These are phyloP conservation scores for Shargacucullia verbasci DNA, from an alignment of 2,888 invertebrate genomes.

Conservation along the genomic window DNA sequence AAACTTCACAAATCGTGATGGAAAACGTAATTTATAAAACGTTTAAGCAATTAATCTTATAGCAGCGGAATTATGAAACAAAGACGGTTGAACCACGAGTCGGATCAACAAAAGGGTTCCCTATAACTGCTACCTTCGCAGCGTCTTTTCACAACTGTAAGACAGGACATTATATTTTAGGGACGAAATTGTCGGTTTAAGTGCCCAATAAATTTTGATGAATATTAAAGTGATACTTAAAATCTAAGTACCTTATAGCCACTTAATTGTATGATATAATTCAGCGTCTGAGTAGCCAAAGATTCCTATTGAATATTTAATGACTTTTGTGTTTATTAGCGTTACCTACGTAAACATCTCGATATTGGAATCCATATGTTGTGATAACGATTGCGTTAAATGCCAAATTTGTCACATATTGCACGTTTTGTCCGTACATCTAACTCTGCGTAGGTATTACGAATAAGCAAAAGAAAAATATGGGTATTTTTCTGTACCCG, in stretches of 20 bases:
- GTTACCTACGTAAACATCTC: slow-evolving; percentile 20
- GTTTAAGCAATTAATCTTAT: slow-evolving; percentile 23
- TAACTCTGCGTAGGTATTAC: slow-evolving; percentile 33
- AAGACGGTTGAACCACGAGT: slow-evolving; percentile 19
- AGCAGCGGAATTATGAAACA: slow-evolving; percentile 5
- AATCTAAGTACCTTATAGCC: slow-evolving; percentile 40
- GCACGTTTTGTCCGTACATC: slow-evolving; percentile 42
- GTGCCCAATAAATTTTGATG: slow-evolving; percentile 45
- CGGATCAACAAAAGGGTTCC: slow-evolving; percentile 27
- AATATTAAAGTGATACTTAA: slow-evolving; percentile 47
- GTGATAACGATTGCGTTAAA: slow-evolving; percentile 56
- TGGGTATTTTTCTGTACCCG: slow-evolving; percentile 33
- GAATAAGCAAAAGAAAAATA: slow-evolving; percentile 24
- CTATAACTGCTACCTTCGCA: slow-evolving; percentile 32
- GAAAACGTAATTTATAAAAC: slow-evolving; percentile 8
- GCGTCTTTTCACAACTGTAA: slow-evolving; percentile 41
- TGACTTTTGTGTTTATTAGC: no score
- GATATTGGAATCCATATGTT: slow-evolving; percentile 55
- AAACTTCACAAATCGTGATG: neutral
- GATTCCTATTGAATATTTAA: slow-evolving; percentile 10
- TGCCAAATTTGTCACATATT: slow-evolving; percentile 51
- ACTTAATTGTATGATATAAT: slow-evolving; percentile 39
- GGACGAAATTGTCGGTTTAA: slow-evolving; percentile 34
- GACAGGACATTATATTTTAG: slow-evolving; percentile 46
- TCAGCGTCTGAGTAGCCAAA: slow-evolving; percentile 17